Conservation (phyloP, 2,888 invertebrate genomes). For the Meta bourneti region DNA sequence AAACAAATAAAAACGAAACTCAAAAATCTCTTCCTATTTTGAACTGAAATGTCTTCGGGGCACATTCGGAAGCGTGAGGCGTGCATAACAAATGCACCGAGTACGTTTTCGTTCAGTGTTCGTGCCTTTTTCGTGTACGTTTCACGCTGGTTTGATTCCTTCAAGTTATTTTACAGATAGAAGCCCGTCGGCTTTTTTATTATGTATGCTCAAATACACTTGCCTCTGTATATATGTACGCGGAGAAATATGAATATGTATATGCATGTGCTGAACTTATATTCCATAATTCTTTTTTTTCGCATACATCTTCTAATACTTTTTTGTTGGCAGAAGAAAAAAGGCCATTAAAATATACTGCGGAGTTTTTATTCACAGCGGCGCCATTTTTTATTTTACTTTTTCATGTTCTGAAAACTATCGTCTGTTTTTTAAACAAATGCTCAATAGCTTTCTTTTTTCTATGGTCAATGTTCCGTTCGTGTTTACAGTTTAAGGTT, state of each 20-base stretch:
- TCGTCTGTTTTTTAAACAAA: too few species aligned
- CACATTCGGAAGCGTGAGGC: constrained; percentile 73
- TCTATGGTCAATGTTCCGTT: too few species aligned
- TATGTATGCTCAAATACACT: constrained; percentile 50
- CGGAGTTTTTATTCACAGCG: not conserved
- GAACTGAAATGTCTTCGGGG: constrained; percentile 49
- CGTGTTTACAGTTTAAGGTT: too few species aligned
- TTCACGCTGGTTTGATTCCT: constrained; percentile 69
- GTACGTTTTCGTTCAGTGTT: constrained; percentile 31
- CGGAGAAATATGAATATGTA: constrained; percentile 6
- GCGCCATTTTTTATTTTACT: not conserved
- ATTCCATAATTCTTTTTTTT: constrained; percentile 19
- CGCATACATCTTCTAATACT: not conserved
- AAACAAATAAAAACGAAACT: constrained; percentile 60
- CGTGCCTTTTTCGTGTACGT: constrained; percentile 69
- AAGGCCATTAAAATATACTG: constrained; percentile 43
- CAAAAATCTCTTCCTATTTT: constrained; percentile 44
- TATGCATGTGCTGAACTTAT: not conserved
- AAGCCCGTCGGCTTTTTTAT: constrained; percentile 40
- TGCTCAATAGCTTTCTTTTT: too few species aligned
- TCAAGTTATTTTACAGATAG: constrained; percentile 53
- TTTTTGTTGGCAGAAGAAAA: not conserved
- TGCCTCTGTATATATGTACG: not conserved
- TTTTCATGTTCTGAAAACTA: not conserved
- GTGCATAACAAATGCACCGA: constrained; percentile 63